Conservation (phyloP, 2,797 vertebrate genomes). For the Phylloscopus collybita region DNA sequence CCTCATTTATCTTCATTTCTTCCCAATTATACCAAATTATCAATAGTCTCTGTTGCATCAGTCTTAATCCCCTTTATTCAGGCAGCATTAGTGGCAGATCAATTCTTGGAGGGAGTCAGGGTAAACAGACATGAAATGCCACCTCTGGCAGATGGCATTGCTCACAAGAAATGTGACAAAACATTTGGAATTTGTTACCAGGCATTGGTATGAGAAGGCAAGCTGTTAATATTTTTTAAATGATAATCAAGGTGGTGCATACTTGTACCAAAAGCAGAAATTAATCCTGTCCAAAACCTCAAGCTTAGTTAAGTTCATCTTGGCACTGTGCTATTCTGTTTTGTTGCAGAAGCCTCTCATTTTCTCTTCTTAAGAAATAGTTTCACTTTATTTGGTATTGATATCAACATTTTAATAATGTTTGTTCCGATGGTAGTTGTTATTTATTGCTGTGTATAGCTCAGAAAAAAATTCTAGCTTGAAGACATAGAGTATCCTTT, state of each 20-base stretch:
- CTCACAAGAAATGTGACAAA: constrained; percentile 88
- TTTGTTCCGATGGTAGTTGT: neutral
- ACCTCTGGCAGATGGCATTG: constrained; percentile 89
- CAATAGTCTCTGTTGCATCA: constrained; percentile 92
- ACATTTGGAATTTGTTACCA: constrained; percentile 85
- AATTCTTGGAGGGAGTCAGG: constrained; percentile 90
- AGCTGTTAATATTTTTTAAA: constrained; percentile 86
- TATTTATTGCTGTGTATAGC: neutral
- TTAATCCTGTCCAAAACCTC: constrained; percentile 56
- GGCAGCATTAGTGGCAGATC: constrained; percentile 87
- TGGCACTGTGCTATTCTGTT: neutral
- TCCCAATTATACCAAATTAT: constrained; percentile 94
- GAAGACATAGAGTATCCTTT: neutral
- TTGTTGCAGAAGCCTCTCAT: neutral
- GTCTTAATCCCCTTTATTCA: constrained; percentile 90
- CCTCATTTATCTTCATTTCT: constrained; percentile 96
- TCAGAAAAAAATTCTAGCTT: neutral
- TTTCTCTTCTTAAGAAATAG: neutral
- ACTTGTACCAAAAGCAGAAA: constrained; percentile 50
- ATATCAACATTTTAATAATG: neutral
- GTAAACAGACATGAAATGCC: constrained; percentile 91
- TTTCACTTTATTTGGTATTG: neutral
- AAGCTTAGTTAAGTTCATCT: constrained; percentile 43
- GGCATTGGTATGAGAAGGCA: constrained; percentile 81
- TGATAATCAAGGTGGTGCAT: constrained; percentile 76